phyloP scores from a whole-genome alignment of 2,888 invertebrate genomes.

The Pecten maximus region DNA sequence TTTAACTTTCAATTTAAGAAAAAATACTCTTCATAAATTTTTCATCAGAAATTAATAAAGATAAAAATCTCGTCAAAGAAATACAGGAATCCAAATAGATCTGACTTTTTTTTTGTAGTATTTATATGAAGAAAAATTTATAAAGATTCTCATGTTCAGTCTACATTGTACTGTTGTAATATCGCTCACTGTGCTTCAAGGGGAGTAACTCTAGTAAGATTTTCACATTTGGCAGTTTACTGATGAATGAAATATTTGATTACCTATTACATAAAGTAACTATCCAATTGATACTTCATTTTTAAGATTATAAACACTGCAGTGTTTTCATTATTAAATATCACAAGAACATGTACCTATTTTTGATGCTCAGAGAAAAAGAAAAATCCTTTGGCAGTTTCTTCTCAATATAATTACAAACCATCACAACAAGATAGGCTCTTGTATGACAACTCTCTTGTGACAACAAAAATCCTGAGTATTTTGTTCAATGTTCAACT shows the following conservation, averaged over 20 bases:
- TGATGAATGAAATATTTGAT: not conserved
- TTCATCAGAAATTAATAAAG: too few species aligned
- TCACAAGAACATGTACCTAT: not conserved
- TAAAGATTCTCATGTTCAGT: too few species aligned
- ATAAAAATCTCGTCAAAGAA: too few species aligned
- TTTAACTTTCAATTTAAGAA: too few species aligned
- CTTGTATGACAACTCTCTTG: constrained; percentile 21
- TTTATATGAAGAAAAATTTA: too few species aligned
- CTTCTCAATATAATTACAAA: not conserved
- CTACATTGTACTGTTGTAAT: too few species aligned
- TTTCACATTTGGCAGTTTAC: not conserved
- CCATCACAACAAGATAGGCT: not conserved
- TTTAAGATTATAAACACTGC: not conserved
- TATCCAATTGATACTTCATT: not conserved
- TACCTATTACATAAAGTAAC: not conserved
- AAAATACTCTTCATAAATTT: too few species aligned
- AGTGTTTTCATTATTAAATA: constrained; percentile 7
- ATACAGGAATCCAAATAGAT: too few species aligned
- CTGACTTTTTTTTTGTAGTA: too few species aligned
- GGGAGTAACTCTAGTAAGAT: not conserved
- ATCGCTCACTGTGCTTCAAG: not conserved
- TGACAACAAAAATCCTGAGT: constrained; percentile 31
- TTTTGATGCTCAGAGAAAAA: constrained; percentile 1
- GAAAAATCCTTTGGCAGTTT: constrained; percentile 24
- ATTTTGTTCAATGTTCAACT: constrained; percentile 30